Evolutionary conservation across 2,888 invertebrate genomes (phyloP), one percentile per base, ranked within the genome.

Genomic region (Drosophila putrida): DNA sequence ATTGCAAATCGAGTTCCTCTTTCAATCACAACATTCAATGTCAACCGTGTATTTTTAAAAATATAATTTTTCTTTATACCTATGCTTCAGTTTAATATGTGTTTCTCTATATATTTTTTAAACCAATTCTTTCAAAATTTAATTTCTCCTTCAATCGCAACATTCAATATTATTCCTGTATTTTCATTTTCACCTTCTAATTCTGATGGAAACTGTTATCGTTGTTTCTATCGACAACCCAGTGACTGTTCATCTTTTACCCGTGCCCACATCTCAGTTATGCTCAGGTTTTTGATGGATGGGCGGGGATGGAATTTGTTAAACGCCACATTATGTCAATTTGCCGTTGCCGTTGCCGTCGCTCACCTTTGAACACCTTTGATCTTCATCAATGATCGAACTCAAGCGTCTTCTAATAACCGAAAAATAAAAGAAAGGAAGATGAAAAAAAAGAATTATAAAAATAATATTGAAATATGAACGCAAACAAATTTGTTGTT

Each of bases 321-420:
- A 90, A 91, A 91, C 90, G 91, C 90, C 90, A 91, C 90, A 91
- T 91, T 91, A 91, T 91, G 91, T 91, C 91, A 91, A 88, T 88
- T 88, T 84, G 84, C 78, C 88, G 88, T 88, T 85, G 83, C 77
- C 89, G 85, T 86, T 85, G 76, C 71, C 53, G 63, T 63, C 73
- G 85, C 78, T 70, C 75, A 78, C 71, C 80, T 87, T 82, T 81
- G 82, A 75, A 66, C 78, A 76, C 67, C 78, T 83, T 85, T 84
- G 77, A 80, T 81, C 84, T 69, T 51, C 27, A 43, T 39, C 51
- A 61, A 31, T 43, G 80, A 82, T 80, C 67, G 49, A 55, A 59
- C 66, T 68, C 68, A 47, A 27, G 59, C 79, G 61, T 66, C 80
- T 77, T 74, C 80, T 64, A 78, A 74, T 80, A 83, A 79, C 74